Percentiles rank a stretch among this genome's conserved stretches.
phyloP scores from a whole-genome alignment of 2,888 invertebrate species.

The Ophion costatus region DNA sequence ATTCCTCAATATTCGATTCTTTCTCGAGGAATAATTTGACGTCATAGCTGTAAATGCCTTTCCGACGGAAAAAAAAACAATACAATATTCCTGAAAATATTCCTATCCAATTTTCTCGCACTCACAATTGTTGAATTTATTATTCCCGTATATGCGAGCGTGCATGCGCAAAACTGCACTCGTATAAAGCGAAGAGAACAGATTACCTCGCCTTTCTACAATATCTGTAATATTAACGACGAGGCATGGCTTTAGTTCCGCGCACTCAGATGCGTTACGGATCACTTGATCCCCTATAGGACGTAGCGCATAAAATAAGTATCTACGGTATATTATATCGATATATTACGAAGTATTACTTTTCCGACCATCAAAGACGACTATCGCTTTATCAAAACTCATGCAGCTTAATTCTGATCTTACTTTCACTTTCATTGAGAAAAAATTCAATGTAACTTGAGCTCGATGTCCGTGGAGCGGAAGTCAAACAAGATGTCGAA shows the following conservation, averaged over 20 bases:
- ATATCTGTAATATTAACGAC: slow-evolving; percentile 23
- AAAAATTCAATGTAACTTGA: not conserved
- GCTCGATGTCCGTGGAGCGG: too few species aligned
- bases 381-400: slow-evolving; percentile 48
- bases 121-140: not conserved
- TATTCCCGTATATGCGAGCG: not conserved
- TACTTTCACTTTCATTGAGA: slow-evolving; percentile 2
- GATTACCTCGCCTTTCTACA: slow-evolving; percentile 27
- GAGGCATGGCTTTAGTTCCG: slow-evolving; percentile 20
- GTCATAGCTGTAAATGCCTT: too few species aligned
- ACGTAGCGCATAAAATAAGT: slow-evolving; percentile 13
- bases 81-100: too few species aligned
- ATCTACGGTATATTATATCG: not conserved
- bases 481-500: too few species aligned
- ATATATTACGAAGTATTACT: not conserved
- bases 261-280: slow-evolving; percentile 48
- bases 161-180: not conserved
- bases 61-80: too few species aligned
- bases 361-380: slow-evolving; percentile 24
- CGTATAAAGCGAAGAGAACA: slow-evolving; percentile 11
- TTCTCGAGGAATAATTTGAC: too few species aligned
- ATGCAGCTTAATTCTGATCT: slow-evolving; percentile 32
- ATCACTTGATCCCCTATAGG: slow-evolving; percentile 51
- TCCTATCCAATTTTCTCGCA: not conserved
- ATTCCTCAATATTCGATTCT: too few species aligned